Evolutionary conservation across 2,113 vertebrate genomes (phyloP).

Genomic region (Prietella phreatophila): DNA sequence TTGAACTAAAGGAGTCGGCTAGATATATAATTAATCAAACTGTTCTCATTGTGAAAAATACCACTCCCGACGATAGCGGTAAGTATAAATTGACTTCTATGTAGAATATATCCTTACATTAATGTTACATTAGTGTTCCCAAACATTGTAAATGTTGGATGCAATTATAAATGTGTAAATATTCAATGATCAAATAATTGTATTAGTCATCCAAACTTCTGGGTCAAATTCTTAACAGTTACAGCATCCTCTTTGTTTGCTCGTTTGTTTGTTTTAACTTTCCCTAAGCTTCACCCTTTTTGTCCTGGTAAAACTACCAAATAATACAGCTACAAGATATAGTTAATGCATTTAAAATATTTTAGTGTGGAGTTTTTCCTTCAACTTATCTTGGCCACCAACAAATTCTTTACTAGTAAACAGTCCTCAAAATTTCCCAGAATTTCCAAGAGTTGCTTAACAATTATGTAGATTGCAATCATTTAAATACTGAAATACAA

Average conservation of each 20-base stretch:
- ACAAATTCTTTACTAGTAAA: background rate
- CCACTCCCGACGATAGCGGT: constrained; percentile 11
- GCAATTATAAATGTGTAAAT: background rate
- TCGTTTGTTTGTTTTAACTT: background rate
- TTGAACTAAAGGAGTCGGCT: background rate
- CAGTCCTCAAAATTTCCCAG: background rate
- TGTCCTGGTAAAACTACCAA: background rate
- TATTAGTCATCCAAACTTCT: background rate
- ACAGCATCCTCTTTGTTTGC: too few species aligned
- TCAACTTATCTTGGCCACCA: background rate
- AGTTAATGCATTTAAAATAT: background rate
- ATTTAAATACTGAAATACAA: background rate
- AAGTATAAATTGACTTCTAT: background rate
- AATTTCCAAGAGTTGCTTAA: background rate
- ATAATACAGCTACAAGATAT: background rate
- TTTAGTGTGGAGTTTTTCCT: background rate
- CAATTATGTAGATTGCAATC: background rate
- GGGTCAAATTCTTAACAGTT: background rate
- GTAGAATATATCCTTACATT: background rate
- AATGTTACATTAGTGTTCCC: background rate
- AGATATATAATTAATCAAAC: background rate
- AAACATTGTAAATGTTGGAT: background rate
- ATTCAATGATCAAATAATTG: background rate
- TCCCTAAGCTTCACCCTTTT: background rate
- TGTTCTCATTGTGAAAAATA: constrained; percentile 6